A percentile compares a stretch with the other conserved stretches of the same genome.
Conservation (phyloP, 2,797 vertebrate genomes). For the Miichthys miiuy region DNA sequence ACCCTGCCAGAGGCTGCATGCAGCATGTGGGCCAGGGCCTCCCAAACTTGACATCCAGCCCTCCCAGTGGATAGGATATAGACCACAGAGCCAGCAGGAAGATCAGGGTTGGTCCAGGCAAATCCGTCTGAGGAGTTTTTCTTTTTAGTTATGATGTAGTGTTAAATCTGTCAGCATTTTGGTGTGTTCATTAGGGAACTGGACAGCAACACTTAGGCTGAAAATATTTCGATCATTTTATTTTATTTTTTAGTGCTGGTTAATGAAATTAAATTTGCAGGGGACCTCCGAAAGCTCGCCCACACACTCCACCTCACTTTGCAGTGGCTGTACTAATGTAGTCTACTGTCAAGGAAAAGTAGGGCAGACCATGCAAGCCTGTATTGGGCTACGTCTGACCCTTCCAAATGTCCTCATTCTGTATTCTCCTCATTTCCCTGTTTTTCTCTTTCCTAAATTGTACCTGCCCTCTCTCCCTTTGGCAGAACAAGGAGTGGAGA, state of each 20-base stretch:
- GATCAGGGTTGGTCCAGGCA: neutral
- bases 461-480: conserved; percentile 27
- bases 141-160: conserved; percentile 12
- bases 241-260: neutral
- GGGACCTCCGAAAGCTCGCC: neutral
- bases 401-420: conserved; percentile 70
- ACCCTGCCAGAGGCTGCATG: conserved; percentile 53
- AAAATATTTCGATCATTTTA: conserved; percentile 8
- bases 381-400: conserved; percentile 55
- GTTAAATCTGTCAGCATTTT: conserved; percentile 23
- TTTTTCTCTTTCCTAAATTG: conserved; percentile 45
- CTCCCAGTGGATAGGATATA: conserved; percentile 31
- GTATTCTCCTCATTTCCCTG: conserved; percentile 53
- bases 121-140: conserved; percentile 27
- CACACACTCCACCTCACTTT: conserved; percentile 28
- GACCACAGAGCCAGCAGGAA: conserved; percentile 29
- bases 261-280: conserved; percentile 29
- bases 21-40: conserved; percentile 44
- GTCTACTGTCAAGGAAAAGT: conserved; percentile 61
- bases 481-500: conserved; percentile 43
- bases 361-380: conserved; percentile 54
- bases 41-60: conserved; percentile 48
- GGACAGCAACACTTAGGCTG: neutral
- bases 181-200: neutral
- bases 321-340: conserved; percentile 39